Evolutionary conservation across 2,113 vertebrate genomes (phyloP).

Genomic region (Anthoscopus minutus): DNA sequence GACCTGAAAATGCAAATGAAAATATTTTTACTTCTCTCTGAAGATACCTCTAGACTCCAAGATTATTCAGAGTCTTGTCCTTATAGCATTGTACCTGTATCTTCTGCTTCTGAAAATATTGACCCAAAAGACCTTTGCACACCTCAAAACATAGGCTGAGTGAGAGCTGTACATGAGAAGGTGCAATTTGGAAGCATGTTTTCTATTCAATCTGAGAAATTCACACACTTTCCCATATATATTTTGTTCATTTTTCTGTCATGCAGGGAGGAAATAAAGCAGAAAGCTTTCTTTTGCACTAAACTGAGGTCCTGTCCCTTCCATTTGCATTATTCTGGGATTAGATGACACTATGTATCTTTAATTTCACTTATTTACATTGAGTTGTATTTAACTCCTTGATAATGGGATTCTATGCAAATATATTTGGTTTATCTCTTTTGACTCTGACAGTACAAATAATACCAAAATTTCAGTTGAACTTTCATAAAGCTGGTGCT

Average conservation of each 20-base stretch:
- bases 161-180: neutral
- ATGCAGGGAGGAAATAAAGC: neutral
- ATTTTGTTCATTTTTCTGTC: neutral
- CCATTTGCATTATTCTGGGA: neutral
- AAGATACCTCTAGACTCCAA: neutral
- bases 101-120: neutral
- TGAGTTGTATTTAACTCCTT: neutral
- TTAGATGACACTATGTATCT: neutral
- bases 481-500: conserved; percentile 47
- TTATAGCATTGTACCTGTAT: neutral
- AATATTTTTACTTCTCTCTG: neutral
- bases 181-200: neutral
- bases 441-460: neutral
- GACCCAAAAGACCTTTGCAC: neutral
- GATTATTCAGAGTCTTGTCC: neutral
- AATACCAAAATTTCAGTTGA: neutral
- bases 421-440: neutral
- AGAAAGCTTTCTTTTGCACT: neutral
- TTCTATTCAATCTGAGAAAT: neutral
- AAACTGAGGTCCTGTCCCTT: neutral
- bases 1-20: neutral
- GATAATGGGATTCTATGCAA: neutral
- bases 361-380: neutral
- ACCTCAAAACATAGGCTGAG: neutral
- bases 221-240: neutral